These are phyloP conservation scores for Leucophenga montana DNA, from an alignment of 2,888 invertebrate genomes.

Conservation along the genomic window DNA sequence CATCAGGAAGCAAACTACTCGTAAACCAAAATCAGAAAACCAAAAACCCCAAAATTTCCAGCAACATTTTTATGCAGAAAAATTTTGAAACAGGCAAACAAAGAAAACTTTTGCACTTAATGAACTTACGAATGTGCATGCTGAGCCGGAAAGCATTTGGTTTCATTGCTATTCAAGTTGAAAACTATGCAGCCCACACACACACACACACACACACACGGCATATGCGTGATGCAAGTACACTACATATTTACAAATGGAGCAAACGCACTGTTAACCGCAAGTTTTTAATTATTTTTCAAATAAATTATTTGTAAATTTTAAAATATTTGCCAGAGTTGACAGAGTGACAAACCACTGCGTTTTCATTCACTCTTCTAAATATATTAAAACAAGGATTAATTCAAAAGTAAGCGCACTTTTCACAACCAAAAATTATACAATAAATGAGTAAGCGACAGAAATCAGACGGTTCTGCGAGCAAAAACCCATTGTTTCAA, in stretches of 20 bases:
- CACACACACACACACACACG: neutral
- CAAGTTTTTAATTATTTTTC: neutral
- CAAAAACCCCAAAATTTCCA: neutral
- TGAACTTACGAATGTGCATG: neutral
- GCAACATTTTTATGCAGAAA: neutral
- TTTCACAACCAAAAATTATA: no score
- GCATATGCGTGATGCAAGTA: slow-evolving; percentile 1
- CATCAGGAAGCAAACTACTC: neutral
- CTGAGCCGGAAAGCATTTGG: neutral
- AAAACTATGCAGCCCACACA: neutral
- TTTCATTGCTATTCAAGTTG: slow-evolving; percentile 4
- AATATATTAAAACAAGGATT: no score
- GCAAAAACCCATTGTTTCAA: no score
- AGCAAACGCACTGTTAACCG: neutral
- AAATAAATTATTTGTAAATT: no score
- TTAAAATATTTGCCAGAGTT: no score
- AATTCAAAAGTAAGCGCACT: no score
- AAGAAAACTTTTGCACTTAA: slow-evolving; percentile 3
- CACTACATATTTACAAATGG: neutral
- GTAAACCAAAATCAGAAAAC: neutral
- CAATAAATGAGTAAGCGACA: no score
- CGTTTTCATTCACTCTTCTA: no score
- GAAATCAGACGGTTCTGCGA: no score
- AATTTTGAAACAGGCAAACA: neutral
- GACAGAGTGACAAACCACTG: no score